phyloP scores from a whole-genome alignment of 2,888 invertebrate genomes.

The Cryptocephalus primarius region DNA sequence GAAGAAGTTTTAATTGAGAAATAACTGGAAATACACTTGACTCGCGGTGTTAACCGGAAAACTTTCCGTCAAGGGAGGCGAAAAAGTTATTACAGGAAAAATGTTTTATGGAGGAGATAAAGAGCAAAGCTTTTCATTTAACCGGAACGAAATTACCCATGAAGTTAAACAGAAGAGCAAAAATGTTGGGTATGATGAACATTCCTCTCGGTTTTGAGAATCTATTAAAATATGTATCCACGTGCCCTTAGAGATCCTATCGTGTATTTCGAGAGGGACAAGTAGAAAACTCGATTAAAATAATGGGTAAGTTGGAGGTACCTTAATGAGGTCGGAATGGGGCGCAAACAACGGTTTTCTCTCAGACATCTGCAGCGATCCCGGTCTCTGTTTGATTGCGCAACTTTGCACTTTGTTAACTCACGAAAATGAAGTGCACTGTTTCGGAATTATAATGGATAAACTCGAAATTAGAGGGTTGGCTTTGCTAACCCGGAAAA shows the following conservation, averaged over 20 bases:
- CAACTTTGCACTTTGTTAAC: conserved; percentile 36
- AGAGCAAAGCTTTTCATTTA: too few species aligned
- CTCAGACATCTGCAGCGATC: conserved; percentile 16
- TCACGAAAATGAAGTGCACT: conserved; percentile 32
- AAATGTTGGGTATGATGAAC: too few species aligned
- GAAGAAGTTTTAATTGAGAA: conserved; percentile 14
- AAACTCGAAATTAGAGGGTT: conserved; percentile 31
- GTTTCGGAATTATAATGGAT: conserved; percentile 35
- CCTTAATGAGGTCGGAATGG: conserved; percentile 10
- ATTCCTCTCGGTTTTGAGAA: too few species aligned
- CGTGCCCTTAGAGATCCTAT: too few species aligned
- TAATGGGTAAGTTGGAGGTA: not conserved
- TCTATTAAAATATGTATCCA: too few species aligned
- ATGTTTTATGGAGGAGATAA: too few species aligned
- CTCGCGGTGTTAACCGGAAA: too few species aligned
- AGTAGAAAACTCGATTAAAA: conserved; percentile 1
- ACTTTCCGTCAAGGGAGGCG: too few species aligned
- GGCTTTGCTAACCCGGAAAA: conserved; percentile 22
- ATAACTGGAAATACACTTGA: conserved; percentile 3
- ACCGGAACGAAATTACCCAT: too few species aligned
- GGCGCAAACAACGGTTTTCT: conserved; percentile 21
- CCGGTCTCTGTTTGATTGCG: conserved; percentile 28
- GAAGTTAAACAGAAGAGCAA: too few species aligned
- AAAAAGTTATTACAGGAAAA: too few species aligned
- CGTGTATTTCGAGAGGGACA: not conserved